These are phyloP conservation scores for Watsonalla cultraria DNA, from an alignment of 2,888 invertebrate species.

Conservation along the genomic window DNA sequence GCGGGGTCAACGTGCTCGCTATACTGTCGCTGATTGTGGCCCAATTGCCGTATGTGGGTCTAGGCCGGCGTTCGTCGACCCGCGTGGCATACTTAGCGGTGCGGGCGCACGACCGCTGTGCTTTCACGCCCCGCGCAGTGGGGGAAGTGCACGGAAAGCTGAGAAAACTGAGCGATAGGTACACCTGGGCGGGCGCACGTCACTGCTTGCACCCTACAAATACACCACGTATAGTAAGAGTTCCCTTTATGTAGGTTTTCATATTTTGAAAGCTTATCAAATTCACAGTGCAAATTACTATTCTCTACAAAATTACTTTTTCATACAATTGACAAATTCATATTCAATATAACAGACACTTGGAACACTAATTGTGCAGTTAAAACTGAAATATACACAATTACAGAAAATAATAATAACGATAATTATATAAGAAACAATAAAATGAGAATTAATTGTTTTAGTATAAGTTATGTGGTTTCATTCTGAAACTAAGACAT, in stretches of 20 bases:
- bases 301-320: too few relatives aligned
- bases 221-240: conserved; percentile 5
- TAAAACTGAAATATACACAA: too few relatives aligned
- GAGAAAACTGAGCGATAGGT: conserved; percentile 45
- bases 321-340: too few relatives aligned
- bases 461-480: too few relatives aligned
- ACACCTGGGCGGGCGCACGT: conserved; percentile 30
- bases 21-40: conserved; percentile 78
- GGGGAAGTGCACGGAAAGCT: conserved; percentile 61
- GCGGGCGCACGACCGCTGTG: conserved; percentile 65
- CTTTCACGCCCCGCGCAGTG: conserved; percentile 69
- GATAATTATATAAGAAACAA: too few relatives aligned
- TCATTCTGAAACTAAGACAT: too few relatives aligned
- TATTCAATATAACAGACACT: too few relatives aligned
- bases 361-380: too few relatives aligned
- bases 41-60: conserved; percentile 77
- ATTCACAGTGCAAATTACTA: too few relatives aligned
- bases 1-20: conserved; percentile 73
- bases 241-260: background rate
- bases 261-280: too few relatives aligned
- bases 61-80: conserved; percentile 80
- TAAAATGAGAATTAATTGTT: too few relatives aligned
- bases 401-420: too few relatives aligned
- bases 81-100: conserved; percentile 71
- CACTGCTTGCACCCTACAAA: conserved; percentile 9